A percentile compares a stretch with the other conserved stretches of the same genome.
phyloP scores from a whole-genome alignment of 2,113 vertebrate genomes.

The Chaenocephalus aceratus region DNA sequence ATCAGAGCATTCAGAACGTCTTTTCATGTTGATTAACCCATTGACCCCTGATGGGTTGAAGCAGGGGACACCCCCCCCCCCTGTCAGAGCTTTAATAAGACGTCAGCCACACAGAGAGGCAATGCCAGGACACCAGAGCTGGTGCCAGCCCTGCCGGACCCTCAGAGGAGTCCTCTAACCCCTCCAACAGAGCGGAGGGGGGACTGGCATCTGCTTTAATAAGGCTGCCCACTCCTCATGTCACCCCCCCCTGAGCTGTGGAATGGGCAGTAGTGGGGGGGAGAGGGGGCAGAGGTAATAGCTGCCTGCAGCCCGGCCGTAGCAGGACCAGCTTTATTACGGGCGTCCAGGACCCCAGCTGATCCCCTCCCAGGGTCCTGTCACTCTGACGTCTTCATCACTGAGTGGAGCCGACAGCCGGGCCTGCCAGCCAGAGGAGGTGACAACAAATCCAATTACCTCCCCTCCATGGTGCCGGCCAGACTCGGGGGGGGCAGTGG shows the following conservation, averaged over 20 bases:
- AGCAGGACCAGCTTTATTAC: conserved; percentile 95
- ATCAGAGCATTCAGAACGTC: not conserved
- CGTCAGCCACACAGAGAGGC: conserved; percentile 35
- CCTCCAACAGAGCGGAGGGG: conserved; percentile 48
- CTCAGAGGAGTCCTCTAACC: conserved; percentile 61
- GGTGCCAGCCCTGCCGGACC: conserved; percentile 61
- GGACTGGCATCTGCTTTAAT: conserved; percentile 69
- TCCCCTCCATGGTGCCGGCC: conserved; percentile 92
- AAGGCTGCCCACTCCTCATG: conserved; percentile 55
- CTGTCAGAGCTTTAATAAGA: conserved; percentile 66
- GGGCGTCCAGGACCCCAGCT: conserved; percentile 95
- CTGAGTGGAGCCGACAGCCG: conserved; percentile 97
- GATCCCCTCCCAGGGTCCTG: conserved; percentile 96
- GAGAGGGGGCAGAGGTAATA: conserved; percentile 68
- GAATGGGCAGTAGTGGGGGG: conserved; percentile 50
- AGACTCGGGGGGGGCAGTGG: conserved; percentile 81
- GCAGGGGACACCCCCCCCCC: conserved; percentile 54
- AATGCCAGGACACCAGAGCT: conserved; percentile 54
- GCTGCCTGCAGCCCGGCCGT: conserved; percentile 82
- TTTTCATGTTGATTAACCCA: not conserved
- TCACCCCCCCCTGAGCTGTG: conserved; percentile 39
- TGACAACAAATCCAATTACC: conserved; percentile 99
- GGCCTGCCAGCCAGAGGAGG: conserved; percentile 97
- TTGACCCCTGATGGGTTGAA: conserved; percentile 57
- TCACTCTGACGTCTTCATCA: conserved; percentile 99